These are phyloP conservation scores for Caloenas nicobarica DNA, from an alignment of 2,113 vertebrate genomes.

Conservation along the genomic window DNA sequence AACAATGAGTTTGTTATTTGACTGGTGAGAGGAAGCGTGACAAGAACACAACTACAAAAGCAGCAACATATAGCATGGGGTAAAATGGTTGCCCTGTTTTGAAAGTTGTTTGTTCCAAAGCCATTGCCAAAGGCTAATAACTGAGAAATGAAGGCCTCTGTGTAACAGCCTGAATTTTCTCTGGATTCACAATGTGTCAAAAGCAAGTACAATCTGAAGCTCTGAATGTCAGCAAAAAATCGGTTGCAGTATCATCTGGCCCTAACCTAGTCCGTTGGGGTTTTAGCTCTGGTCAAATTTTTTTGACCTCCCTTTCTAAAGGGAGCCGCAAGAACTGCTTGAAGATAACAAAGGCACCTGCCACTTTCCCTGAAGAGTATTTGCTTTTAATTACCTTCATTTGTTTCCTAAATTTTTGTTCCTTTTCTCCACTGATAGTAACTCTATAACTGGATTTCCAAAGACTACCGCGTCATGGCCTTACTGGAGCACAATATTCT, in stretches of 20 bases:
- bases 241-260: neutral
- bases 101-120: neutral
- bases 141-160: neutral
- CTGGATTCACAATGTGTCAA: neutral
- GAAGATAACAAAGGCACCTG: neutral
- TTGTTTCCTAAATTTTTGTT: neutral
- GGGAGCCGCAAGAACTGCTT: neutral
- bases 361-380: neutral
- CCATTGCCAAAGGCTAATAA: neutral
- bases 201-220: neutral
- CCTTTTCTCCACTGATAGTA: neutral
- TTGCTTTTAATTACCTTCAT: neutral
- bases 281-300: neutral
- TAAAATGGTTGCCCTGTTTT: neutral
- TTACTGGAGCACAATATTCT: neutral
- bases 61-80: neutral
- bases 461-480: neutral
- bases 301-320: neutral
- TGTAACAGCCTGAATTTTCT: neutral
- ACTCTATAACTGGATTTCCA: neutral
- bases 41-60: neutral
- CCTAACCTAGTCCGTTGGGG: neutral
- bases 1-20: neutral
- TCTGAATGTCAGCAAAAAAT: conserved; percentile 11
- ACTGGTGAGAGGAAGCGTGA: neutral